Conservation (phyloP, 2,113 vertebrate species). For the Brachirus orientalis region DNA sequence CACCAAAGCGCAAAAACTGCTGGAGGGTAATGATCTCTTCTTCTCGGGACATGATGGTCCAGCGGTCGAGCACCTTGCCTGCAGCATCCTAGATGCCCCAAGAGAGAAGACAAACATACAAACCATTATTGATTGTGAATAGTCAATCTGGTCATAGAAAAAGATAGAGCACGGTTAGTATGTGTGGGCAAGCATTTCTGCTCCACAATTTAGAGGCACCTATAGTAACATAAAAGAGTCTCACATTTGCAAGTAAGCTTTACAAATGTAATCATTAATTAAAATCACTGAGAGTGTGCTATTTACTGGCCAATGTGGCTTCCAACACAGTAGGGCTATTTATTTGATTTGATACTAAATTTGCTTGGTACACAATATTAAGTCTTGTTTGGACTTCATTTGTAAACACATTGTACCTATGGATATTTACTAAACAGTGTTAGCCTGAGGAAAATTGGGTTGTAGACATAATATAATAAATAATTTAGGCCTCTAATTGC, state of each 20-base stretch:
- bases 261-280: slow-evolving; percentile 74
- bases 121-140: slow-evolving; percentile 91
- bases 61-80: slow-evolving; percentile 99
- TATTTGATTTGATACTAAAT: slow-evolving; percentile 25
- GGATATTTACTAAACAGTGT: too few relatives aligned
- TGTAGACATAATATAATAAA: slow-evolving; percentile 53
- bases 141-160: slow-evolving; percentile 79
- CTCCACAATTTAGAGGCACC: slow-evolving; percentile 79
- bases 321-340: slow-evolving; percentile 68
- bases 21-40: slow-evolving; percentile 99
- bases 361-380: slow-evolving; percentile 53
- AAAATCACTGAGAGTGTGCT: slow-evolving; percentile 62
- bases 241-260: slow-evolving; percentile 64
- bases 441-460: slow-evolving; percentile 7
- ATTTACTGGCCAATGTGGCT: too few relatives aligned
- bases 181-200: slow-evolving; percentile 78
- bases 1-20: slow-evolving; percentile 98
- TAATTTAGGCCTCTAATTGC: slow-evolving; percentile 49
- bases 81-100: slow-evolving; percentile 95
- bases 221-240: slow-evolving; percentile 74
- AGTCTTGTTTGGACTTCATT: slow-evolving; percentile 66
- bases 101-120: slow-evolving; percentile 89
- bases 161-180: slow-evolving; percentile 71
- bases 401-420: slow-evolving; percentile 59
- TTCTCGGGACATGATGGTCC: slow-evolving; percentile 99